These are phyloP conservation scores for Romanomermis culicivorax DNA, from an alignment of 2,888 invertebrate genomes.

Conservation along the genomic window DNA sequence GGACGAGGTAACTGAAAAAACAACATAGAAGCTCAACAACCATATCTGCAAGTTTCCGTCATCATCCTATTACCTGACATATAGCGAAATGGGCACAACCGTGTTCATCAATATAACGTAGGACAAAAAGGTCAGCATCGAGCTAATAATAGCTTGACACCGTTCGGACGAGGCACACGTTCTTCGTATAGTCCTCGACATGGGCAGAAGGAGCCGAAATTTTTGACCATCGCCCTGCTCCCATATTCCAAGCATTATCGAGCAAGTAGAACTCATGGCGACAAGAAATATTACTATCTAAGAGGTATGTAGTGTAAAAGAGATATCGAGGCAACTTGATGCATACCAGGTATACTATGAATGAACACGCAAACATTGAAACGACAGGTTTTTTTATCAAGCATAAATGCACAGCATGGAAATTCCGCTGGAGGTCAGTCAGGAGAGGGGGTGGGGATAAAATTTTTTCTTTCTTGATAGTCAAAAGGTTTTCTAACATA, in stretches of 20 bases:
- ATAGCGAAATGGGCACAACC: slow-evolving; percentile 95
- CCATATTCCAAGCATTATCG: slow-evolving; percentile 92
- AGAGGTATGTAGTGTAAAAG: slow-evolving; percentile 2
- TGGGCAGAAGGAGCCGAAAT: slow-evolving; percentile 23
- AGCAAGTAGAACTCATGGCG: slow-evolving; percentile 90
- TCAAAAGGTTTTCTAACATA: too few species aligned
- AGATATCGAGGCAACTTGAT: neutral
- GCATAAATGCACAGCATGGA: too few species aligned
- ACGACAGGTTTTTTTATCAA: too few species aligned
- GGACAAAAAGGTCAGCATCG: slow-evolving; percentile 90
- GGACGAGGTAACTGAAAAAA: neutral
- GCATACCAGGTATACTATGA: too few species aligned
- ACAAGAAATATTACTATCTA: slow-evolving; percentile 95
- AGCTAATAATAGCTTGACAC: slow-evolving; percentile 61
- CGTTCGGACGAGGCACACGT: slow-evolving; percentile 20
- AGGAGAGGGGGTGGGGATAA: too few species aligned
- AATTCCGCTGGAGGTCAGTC: too few species aligned
- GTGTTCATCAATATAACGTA: slow-evolving; percentile 98
- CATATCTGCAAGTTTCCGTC: slow-evolving; percentile 83
- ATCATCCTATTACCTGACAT: slow-evolving; percentile 51
- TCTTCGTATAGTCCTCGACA: neutral
- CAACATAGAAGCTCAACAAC: neutral
- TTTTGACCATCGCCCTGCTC: slow-evolving; percentile 56
- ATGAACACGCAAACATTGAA: too few species aligned
- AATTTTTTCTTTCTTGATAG: too few species aligned